Evolutionary conservation across 2,113 vertebrate species (phyloP), one percentile per base, ranked within the genome.

Genomic region (Aphyosemion australe): DNA sequence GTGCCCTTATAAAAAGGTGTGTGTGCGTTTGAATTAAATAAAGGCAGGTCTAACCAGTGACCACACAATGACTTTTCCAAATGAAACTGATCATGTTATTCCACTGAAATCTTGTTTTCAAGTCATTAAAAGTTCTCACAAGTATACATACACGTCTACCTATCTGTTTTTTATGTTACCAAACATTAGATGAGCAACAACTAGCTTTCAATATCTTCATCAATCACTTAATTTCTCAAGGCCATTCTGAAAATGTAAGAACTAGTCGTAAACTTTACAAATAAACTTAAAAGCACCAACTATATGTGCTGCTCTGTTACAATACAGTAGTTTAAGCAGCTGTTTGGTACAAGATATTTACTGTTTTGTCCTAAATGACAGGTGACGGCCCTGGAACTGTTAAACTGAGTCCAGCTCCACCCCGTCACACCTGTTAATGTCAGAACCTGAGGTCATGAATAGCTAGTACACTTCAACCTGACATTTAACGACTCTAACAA

Each of bases 381-480:
- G 73, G 71, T 83, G 82, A 85, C 82, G 50, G 49, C 67, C 57
- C 21, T 79, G 71, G 69, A 77, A 66, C 52, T 76, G 69, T 62
- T 77, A 56, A 37, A 37, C 41, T 59, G 58, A 48, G 57, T 21
- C 66, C 49, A 21, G 50, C 74, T 39, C 63, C 73, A 70, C 80
- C 84, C 69, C 63, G 57, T 84, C 84, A 87, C 89, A 88, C 85
- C 86, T 88, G 86, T 69, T 82, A 51, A 67, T 82, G 69, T 85
- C 58, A 78, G 61, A 78, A 84, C 79, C 82, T 80, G 80, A 83
- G 82, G 88, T 84, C 82, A 72, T 3, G 53, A 42, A 61, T 50
- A 82, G 52, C 64, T 19, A 18, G 26, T 48, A 57, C 75, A 66
- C 68, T 60, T 71, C 77, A 65, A 48, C 57, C 71, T 43, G 52